Conservation (phyloP, 2,888 invertebrate genomes). For the Rhyacophila evoluta region DNA sequence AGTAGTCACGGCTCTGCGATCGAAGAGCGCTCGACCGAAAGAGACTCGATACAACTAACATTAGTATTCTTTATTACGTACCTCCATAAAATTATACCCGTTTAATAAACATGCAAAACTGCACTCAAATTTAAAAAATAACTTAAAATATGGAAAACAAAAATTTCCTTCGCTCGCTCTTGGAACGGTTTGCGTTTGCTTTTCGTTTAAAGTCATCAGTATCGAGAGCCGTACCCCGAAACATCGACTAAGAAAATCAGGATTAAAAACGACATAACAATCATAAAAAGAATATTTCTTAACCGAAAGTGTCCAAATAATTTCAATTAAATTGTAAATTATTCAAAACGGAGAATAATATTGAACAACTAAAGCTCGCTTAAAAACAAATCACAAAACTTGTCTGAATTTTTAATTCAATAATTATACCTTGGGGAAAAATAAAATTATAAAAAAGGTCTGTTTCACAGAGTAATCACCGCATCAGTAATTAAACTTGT, state of each 20-base stretch:
- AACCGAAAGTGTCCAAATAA: slow-evolving; percentile 52
- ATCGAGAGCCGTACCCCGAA: slow-evolving; percentile 50
- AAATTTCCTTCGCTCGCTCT: slow-evolving; percentile 40
- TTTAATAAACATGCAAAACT: slow-evolving; percentile 51
- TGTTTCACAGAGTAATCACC: slow-evolving; percentile 54
- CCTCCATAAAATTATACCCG: slow-evolving; percentile 52
- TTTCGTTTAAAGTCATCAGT: slow-evolving; percentile 36
- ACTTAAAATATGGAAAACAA: slow-evolving; percentile 48
- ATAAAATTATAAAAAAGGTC: slow-evolving; percentile 62
- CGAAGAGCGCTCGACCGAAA: slow-evolving; percentile 46
- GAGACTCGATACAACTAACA: slow-evolving; percentile 43
- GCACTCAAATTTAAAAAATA: slow-evolving; percentile 48
- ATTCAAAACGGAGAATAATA: slow-evolving; percentile 50
- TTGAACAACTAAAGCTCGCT: slow-evolving; percentile 48
- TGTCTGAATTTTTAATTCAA: slow-evolving; percentile 71
- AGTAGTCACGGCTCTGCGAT: slow-evolving; percentile 45
- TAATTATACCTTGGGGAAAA: slow-evolving; percentile 57
- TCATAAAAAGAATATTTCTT: slow-evolving; percentile 50
- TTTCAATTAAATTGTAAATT: slow-evolving; percentile 55
- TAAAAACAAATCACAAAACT: slow-evolving; percentile 67
- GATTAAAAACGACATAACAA: slow-evolving; percentile 53
- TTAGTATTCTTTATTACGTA: slow-evolving; percentile 44
- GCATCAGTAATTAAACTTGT: slow-evolving; percentile 46
- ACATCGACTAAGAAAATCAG: slow-evolving; percentile 47
- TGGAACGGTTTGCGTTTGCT: slow-evolving; percentile 38